These are phyloP conservation scores for Pyrocephalus nanus DNA, from an alignment of 2,797 vertebrate species.

Conservation along the genomic window DNA sequence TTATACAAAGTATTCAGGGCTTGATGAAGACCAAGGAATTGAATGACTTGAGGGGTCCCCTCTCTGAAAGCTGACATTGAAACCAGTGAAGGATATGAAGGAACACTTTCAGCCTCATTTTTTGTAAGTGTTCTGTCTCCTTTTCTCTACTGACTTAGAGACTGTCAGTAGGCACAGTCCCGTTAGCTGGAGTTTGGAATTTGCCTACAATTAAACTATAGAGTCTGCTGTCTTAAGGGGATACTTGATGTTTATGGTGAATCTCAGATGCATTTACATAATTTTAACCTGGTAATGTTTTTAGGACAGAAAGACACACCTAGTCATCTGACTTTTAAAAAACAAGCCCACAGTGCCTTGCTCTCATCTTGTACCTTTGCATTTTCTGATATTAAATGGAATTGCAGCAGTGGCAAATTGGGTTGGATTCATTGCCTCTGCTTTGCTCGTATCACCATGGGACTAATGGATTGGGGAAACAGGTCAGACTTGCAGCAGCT, in stretches of 20 bases:
- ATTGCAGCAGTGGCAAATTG: background rate
- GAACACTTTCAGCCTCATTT: background rate
- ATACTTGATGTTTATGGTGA: background rate
- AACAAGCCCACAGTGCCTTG: rapidly evolving
- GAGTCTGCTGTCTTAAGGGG: background rate
- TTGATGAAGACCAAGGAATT: background rate
- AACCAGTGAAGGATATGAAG: background rate
- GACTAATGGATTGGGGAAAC: background rate
- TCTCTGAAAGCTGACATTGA: background rate
- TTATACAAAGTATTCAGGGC: background rate
- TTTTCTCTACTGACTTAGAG: background rate
- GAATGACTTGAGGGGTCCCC: background rate
- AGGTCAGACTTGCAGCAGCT: background rate
- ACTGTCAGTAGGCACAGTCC: background rate
- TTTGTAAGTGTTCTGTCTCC: background rate
- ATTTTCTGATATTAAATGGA: background rate
- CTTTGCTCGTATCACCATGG: background rate
- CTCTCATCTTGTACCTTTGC: background rate
- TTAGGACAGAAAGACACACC: background rate
- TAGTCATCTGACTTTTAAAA: background rate
- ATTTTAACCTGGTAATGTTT: background rate
- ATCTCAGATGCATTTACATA: background rate
- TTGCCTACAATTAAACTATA: background rate
- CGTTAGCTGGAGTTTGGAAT: background rate
- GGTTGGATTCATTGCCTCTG: background rate